Evolutionary conservation across 2,888 invertebrate species (phyloP).

Genomic region (Ormyrus pomaceus): DNA sequence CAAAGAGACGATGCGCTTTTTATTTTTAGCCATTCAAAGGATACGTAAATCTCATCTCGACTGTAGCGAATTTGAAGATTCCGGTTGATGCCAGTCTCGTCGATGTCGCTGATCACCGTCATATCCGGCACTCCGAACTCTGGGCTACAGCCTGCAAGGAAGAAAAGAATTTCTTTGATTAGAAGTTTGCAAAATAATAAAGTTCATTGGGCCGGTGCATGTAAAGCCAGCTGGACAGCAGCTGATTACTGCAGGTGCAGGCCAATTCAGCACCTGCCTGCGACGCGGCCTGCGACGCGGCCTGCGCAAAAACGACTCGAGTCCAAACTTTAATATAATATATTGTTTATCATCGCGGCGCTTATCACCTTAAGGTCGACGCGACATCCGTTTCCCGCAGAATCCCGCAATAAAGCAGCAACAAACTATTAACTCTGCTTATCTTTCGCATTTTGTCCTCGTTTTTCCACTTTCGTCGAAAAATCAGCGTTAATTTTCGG

Average conservation of each 20-base stretch:
- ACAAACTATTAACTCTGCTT: conserved; percentile 12
- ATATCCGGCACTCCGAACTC: conserved; percentile 92
- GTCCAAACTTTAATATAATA: too few species aligned
- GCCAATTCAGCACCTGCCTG: conserved; percentile 21
- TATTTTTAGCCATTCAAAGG: conserved; percentile 78
- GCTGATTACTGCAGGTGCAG: conserved; percentile 35
- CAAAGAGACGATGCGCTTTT: neutral
- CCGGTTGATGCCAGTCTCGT: conserved; percentile 91
- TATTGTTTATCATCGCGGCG: conserved; percentile 10
- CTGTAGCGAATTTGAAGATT: conserved; percentile 90
- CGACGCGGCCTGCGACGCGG: conserved; percentile 14
- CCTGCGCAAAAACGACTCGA: too few species aligned
- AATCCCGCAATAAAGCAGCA: conserved; percentile 23
- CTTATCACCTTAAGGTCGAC: conserved; percentile 59
- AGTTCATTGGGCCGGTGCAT: too few species aligned
- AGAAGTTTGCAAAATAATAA: neutral
- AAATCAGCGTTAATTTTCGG: too few species aligned
- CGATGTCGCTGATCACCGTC: conserved; percentile 93
- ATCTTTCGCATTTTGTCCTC: too few species aligned
- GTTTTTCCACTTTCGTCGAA: too few species aligned
- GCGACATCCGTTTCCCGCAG: conserved; percentile 60
- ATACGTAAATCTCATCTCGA: conserved; percentile 93
- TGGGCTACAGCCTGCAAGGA: conserved; percentile 76
- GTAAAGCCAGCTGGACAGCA: neutral
- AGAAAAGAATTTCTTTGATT: too few species aligned